phyloP scores from a whole-genome alignment of 2,113 vertebrate genomes.

The Oryzias javanicus region DNA sequence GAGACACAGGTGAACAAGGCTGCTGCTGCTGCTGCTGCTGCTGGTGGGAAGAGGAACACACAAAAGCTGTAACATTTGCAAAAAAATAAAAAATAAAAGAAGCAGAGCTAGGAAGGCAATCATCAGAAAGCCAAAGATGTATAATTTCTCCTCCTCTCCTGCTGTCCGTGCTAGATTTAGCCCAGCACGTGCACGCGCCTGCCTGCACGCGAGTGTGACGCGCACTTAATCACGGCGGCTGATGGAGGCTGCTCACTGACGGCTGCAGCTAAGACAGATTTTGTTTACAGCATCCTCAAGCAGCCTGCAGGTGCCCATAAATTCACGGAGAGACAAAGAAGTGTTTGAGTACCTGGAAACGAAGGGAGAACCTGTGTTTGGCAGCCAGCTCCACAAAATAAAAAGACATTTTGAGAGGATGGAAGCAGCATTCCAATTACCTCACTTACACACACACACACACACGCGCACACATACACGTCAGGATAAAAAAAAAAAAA shows the following conservation, averaged over 20 bases:
- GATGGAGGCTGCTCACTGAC: conserved; percentile 32
- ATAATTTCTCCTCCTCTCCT: conserved; percentile 42
- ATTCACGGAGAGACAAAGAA: conserved; percentile 19
- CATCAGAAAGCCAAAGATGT: conserved; percentile 30
- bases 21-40: conserved; percentile 9
- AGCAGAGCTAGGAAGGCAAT: conserved; percentile 12
- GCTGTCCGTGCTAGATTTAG: conserved; percentile 33
- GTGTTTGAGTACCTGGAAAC: conserved; percentile 7
- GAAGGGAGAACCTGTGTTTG: conserved; percentile 32
- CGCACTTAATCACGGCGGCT: conserved; percentile 40
- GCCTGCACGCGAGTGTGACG: conserved; percentile 17
- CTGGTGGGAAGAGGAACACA: conserved; percentile 26
- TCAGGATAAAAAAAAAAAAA: conserved; percentile 28
- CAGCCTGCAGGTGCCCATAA: conserved; percentile 50
- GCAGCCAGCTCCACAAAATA: conserved; percentile 47
- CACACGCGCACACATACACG: conserved; percentile 55
- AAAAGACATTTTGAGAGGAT: conserved; percentile 55
- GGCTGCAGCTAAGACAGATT: conserved; percentile 43
- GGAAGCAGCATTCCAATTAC: conserved; percentile 44
- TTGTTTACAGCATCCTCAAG: conserved; percentile 48
- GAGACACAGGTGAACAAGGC: conserved; percentile 27
- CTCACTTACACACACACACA: conserved; percentile 50
- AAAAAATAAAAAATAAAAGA: conserved; percentile 28
- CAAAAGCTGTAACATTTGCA: conserved; percentile 46
- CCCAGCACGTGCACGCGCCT: conserved; percentile 16